phyloP scores from a whole-genome alignment of 2,888 invertebrate species.

The Hirtodrosophila confusa region DNA sequence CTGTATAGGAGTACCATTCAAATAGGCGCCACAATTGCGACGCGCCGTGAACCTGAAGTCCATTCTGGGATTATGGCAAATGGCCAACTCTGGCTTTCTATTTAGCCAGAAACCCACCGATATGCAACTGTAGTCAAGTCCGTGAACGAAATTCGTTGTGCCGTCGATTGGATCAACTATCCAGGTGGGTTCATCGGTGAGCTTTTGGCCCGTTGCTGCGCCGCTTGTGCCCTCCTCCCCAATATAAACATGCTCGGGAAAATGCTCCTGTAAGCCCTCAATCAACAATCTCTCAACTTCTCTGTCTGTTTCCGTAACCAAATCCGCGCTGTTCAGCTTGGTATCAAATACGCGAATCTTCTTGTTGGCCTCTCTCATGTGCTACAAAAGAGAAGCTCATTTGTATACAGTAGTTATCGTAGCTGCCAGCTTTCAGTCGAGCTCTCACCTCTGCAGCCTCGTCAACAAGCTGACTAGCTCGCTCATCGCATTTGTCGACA shows the following conservation, averaged over 20 bases:
- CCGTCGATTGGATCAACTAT: conserved; percentile 99
- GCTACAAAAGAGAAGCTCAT: background rate
- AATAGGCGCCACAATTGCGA: conserved; percentile 29
- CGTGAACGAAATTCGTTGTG: conserved; percentile 98
- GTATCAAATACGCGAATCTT: conserved; percentile 87
- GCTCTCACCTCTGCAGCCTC: conserved; percentile 87
- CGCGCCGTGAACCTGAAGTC: conserved; percentile 15
- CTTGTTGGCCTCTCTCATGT: conserved; percentile 22
- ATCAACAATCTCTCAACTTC: conserved; percentile 95
- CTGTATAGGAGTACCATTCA: conserved; percentile 16
- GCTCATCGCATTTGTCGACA: conserved; percentile 87
- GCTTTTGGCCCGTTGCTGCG: conserved; percentile 86
- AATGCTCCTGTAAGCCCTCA: conserved; percentile 87
- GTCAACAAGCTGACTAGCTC: conserved; percentile 87
- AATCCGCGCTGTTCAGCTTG: conserved; percentile 93
- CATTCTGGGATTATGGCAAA: conserved; percentile 24
- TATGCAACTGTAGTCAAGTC: conserved; percentile 94
- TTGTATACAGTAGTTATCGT: background rate
- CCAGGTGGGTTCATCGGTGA: conserved; percentile 97
- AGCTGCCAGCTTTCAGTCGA: background rate
- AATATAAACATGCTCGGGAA: conserved; percentile 92
- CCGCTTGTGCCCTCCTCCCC: conserved; percentile 95
- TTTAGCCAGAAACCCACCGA: conserved; percentile 87
- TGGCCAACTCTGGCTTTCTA: conserved; percentile 31
- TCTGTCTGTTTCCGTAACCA: conserved; percentile 97